phyloP scores from a whole-genome alignment of 2,888 invertebrate species.

The Athetis lepigone region DNA sequence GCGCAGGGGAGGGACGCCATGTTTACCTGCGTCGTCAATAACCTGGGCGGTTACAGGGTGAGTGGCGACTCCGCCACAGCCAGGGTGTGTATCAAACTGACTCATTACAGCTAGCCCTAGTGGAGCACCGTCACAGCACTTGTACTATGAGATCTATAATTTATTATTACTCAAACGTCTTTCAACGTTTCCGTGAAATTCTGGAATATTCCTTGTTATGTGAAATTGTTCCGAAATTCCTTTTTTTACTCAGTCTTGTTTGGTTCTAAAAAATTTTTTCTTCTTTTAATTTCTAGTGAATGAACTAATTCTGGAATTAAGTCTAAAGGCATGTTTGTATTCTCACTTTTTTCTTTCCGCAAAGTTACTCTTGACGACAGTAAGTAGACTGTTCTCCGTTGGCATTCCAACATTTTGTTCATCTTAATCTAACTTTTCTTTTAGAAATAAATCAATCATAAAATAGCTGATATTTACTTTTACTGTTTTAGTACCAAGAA shows the following conservation, averaged over 20 bases:
- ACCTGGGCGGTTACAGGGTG: constrained; percentile 96
- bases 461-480: constrained; percentile 5
- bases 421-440: background rate
- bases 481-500: background rate
- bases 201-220: background rate
- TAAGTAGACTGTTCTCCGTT: constrained; percentile 24
- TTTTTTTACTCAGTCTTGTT: background rate
- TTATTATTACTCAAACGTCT: constrained; percentile 47
- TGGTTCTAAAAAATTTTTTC: background rate
- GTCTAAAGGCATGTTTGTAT: constrained; percentile 38
- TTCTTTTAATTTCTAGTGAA: constrained; percentile 36
- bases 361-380: constrained; percentile 2
- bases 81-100: constrained; percentile 94
- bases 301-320: constrained; percentile 13
- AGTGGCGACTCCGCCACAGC: constrained; percentile 96
- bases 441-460: constrained; percentile 11
- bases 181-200: background rate
- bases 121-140: constrained; percentile 87
- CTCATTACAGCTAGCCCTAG: constrained; percentile 87
- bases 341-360: constrained; percentile 18
- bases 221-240: background rate
- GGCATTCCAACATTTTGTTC: constrained; percentile 1
- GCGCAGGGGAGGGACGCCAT: constrained; percentile 95
- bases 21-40: constrained; percentile 96
- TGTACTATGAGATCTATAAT: constrained; percentile 85